Conservation (phyloP, 2,113 vertebrate species). For the Nibea albiflora region DNA sequence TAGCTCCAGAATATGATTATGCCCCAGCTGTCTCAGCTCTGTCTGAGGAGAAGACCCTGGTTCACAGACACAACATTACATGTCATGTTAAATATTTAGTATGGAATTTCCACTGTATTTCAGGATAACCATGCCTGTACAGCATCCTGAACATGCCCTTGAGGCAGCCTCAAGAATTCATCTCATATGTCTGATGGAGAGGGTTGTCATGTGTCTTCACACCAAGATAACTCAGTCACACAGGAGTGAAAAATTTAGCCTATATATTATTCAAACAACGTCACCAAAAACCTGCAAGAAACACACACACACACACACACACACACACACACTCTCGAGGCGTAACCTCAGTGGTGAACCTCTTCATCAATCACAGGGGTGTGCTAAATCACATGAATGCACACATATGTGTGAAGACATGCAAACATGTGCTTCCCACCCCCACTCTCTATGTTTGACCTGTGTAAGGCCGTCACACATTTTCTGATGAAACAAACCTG, state of each 20-base stretch:
- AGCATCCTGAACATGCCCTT: slow-evolving; percentile 20
- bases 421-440: slow-evolving; percentile 26
- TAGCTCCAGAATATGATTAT: neutral
- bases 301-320: neutral
- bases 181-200: slow-evolving; percentile 32
- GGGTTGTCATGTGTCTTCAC: neutral
- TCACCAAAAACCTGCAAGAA: slow-evolving; percentile 8
- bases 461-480: slow-evolving; percentile 10
- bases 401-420: slow-evolving; percentile 2
- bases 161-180: slow-evolving; percentile 20
- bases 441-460: slow-evolving; percentile 19
- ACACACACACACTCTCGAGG: neutral
- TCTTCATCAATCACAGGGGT: slow-evolving; percentile 16
- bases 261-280: slow-evolving; percentile 2
- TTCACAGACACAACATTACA: neutral
- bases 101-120: slow-evolving; percentile 2
- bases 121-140: neutral
- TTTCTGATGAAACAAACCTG: slow-evolving; percentile 35
- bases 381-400: slow-evolving; percentile 17
- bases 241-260: slow-evolving; percentile 10
- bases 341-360: slow-evolving; percentile 8
- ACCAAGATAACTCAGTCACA: slow-evolving; percentile 6
- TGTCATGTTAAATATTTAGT: neutral
- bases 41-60: neutral
- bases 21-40: neutral